phyloP scores from a whole-genome alignment of 30 jellyfish, hydroid and myxozoan genomes.

The Morbakka virulenta region DNA sequence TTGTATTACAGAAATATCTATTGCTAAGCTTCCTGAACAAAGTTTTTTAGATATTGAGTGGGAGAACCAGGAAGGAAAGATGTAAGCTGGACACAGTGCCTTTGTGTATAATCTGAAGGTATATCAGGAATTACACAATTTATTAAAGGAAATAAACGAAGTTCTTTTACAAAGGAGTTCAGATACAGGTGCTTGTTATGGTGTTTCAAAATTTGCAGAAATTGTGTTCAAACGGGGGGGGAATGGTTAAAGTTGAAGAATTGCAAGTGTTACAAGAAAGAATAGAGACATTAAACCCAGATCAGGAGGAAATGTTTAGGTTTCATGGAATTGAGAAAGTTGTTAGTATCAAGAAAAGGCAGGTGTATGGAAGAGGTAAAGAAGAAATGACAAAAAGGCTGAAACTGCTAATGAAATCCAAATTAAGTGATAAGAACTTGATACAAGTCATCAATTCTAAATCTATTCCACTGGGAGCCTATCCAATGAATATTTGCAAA shows the following conservation, averaged over 20 bases:
- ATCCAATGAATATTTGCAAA: too few species aligned
- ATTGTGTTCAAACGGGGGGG: neutral
- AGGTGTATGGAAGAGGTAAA: too few species aligned
- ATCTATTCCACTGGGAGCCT: too few species aligned
- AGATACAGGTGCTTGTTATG: neutral
- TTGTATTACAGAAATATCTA: neutral
- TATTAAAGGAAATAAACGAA: neutral
- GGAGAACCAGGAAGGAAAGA: neutral
- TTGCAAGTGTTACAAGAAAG: neutral
- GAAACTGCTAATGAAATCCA: too few species aligned
- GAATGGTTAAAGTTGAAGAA: neutral
- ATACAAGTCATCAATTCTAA: too few species aligned
- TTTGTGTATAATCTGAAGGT: too few species aligned
- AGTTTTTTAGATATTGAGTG: neutral
- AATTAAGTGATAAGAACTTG: too few species aligned
- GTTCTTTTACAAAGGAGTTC: neutral
- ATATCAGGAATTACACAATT: neutral
- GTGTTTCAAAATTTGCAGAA: neutral
- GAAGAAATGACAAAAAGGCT: too few species aligned
- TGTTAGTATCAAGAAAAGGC: too few species aligned
- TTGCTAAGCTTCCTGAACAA: neutral
- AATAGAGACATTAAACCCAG: neutral
- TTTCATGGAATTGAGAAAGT: too few species aligned
- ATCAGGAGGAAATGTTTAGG: neutral
- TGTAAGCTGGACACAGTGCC: neutral